Conservation (phyloP, 2,888 invertebrate genomes). For the Polylopha cassiicola region DNA sequence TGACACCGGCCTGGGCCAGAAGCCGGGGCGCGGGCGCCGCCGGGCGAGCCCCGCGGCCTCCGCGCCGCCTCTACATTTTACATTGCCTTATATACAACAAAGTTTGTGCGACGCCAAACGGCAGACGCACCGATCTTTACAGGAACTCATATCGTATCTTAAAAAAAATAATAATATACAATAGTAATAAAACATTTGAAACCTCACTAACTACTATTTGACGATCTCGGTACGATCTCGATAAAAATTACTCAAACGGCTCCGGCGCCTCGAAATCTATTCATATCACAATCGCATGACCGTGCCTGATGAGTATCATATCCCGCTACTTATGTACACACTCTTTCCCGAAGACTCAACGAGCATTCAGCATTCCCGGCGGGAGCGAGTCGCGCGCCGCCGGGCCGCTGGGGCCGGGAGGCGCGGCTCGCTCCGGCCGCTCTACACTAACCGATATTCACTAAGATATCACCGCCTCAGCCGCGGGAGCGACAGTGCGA, state of each 20-base stretch:
- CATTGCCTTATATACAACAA: slow-evolving; percentile 73
- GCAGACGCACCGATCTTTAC: slow-evolving; percentile 64
- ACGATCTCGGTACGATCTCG: slow-evolving; percentile 71
- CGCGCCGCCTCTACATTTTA: slow-evolving; percentile 38
- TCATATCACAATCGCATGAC: slow-evolving; percentile 77
- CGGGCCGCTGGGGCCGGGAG: slow-evolving; percentile 28
- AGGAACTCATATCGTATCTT: slow-evolving; percentile 78
- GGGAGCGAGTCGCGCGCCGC: slow-evolving; percentile 34
- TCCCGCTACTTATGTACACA: slow-evolving; percentile 76
- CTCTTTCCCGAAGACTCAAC: slow-evolving; percentile 59
- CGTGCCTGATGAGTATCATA: slow-evolving; percentile 74
- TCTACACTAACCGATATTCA: slow-evolving; percentile 57
- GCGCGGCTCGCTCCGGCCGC: slow-evolving; percentile 37
- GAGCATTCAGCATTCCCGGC: slow-evolving; percentile 38
- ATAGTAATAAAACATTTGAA: slow-evolving; percentile 77
- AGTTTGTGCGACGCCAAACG: slow-evolving; percentile 53
- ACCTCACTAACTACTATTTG: slow-evolving; percentile 76
- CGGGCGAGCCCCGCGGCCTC: slow-evolving; percentile 26
- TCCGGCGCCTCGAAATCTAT: slow-evolving; percentile 74
- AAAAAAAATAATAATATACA: slow-evolving; percentile 70
- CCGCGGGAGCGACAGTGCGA: slow-evolving; percentile 47
- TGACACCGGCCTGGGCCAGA: slow-evolving; percentile 41
- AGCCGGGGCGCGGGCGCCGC: slow-evolving; percentile 26
- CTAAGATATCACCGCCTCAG: slow-evolving; percentile 58
- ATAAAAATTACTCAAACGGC: slow-evolving; percentile 72